Evolutionary conservation across 2,888 invertebrate species (phyloP).

Genomic region (Apeira syringaria): DNA sequence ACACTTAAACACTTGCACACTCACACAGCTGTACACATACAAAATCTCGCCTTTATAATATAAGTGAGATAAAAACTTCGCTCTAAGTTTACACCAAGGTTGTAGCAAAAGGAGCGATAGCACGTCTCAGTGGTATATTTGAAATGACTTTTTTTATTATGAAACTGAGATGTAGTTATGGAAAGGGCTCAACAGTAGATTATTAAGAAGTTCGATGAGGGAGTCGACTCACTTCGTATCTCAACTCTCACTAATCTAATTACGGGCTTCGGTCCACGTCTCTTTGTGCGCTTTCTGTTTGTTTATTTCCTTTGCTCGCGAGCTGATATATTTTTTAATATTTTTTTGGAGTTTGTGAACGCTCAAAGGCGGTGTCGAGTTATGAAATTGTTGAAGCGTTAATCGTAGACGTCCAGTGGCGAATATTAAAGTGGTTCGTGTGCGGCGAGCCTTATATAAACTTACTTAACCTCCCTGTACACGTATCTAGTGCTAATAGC

Average conservation of each 20-base stretch:
- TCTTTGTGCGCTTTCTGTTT: constrained; percentile 57
- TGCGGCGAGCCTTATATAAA: constrained; percentile 57
- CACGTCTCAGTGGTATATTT: too few relatives aligned
- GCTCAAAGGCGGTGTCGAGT: constrained; percentile 78
- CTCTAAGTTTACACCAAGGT: too few relatives aligned
- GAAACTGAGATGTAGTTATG: constrained; percentile 6
- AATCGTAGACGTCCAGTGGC: constrained; percentile 79
- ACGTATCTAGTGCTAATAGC: constrained; percentile 40
- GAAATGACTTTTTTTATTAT: too few relatives aligned
- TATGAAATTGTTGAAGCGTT: constrained; percentile 82
- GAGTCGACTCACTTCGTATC: constrained; percentile 44
- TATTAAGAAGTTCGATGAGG: constrained; percentile 51
- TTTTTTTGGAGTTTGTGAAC: constrained; percentile 55
- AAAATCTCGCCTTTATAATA: too few relatives aligned
- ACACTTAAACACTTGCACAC: too few relatives aligned
- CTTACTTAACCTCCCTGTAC: constrained; percentile 67
- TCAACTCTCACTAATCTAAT: constrained; percentile 65
- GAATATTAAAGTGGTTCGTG: constrained; percentile 76
- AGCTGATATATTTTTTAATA: constrained; percentile 66
- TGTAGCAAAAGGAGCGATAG: too few relatives aligned
- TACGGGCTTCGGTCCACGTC: constrained; percentile 49
- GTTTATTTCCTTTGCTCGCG: constrained; percentile 58
- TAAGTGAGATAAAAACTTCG: too few relatives aligned
- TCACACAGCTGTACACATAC: too few relatives aligned
- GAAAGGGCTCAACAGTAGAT: constrained; percentile 46